phyloP scores from a whole-genome alignment of 2,888 invertebrate genomes.

The Ophion ellenae region DNA sequence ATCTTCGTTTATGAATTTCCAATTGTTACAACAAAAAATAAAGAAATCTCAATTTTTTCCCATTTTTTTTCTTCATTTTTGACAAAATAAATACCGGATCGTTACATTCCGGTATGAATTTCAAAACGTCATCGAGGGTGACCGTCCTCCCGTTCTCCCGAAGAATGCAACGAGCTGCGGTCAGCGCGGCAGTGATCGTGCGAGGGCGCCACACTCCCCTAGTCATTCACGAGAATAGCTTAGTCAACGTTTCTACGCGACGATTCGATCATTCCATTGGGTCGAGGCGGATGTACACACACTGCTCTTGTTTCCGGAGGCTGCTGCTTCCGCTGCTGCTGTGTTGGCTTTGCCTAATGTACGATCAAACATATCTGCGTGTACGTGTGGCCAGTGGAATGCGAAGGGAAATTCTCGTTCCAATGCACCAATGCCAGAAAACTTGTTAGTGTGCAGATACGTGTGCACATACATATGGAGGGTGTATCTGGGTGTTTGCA shows the following conservation, averaged over 20 bases:
- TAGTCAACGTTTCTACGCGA: slow-evolving; percentile 17
- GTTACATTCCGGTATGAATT: too few species aligned
- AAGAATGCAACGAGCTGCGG: neutral
- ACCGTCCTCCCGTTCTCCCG: neutral
- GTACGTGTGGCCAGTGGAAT: slow-evolving; percentile 1
- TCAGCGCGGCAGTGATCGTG: too few species aligned
- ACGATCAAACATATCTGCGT: slow-evolving; percentile 12
- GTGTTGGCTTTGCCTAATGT: slow-evolving; percentile 18
- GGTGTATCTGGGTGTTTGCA: slow-evolving; percentile 37
- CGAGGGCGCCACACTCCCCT: too few species aligned
- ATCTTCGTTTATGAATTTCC: too few species aligned
- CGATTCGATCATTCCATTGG: slow-evolving; percentile 31
- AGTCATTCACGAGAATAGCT: slow-evolving; percentile 14
- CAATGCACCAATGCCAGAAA: slow-evolving; percentile 68
- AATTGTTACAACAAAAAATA: too few species aligned
- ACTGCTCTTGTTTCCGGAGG: slow-evolving; percentile 35
- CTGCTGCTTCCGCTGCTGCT: neutral
- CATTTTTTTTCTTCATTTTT: too few species aligned
- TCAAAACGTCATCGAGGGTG: too few species aligned
- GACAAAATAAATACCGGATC: too few species aligned
- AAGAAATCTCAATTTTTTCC: too few species aligned
- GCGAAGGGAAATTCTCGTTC: slow-evolving; percentile 52
- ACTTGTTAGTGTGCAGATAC: slow-evolving; percentile 57
- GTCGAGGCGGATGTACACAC: slow-evolving; percentile 28
- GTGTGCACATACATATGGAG: neutral